Conservation (phyloP, 2,888 invertebrate genomes). For the Microchrysa polita region DNA sequence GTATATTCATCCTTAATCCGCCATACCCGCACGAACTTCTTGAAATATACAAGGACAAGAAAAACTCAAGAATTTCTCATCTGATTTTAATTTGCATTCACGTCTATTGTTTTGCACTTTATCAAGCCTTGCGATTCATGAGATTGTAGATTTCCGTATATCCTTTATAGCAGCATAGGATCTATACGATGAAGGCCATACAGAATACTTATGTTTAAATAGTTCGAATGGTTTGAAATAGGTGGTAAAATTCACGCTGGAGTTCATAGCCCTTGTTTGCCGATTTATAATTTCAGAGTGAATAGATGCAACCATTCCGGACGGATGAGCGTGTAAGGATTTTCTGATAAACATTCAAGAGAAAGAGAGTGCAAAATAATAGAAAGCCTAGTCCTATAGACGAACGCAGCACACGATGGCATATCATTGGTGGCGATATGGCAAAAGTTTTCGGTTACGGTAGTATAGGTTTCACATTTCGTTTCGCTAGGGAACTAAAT, state of each 20-base stretch:
- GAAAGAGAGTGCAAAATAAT: conserved; percentile 45
- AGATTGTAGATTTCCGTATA: conserved; percentile 20
- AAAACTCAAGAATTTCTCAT: conserved; percentile 44
- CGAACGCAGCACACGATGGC: no score
- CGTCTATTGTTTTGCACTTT: conserved; percentile 48
- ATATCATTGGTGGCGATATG: conserved; percentile 29
- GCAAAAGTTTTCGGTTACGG: conserved; percentile 42
- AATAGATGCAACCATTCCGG: conserved; percentile 15
- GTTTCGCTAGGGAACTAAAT: conserved; percentile 1
- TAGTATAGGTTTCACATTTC: conserved; percentile 26
- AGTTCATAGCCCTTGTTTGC: conserved; percentile 3
- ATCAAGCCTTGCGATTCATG: conserved; percentile 42
- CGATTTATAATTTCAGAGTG: neutral
- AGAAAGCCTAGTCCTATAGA: conserved; percentile 49
- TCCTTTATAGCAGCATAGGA: no score
- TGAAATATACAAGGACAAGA: conserved; percentile 21
- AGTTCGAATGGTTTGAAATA: conserved; percentile 19
- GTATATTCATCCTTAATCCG: neutral
- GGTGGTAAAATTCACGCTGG: neutral
- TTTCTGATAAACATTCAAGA: conserved; percentile 46
- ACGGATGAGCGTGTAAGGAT: conserved; percentile 25
- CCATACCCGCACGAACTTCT: conserved; percentile 1
- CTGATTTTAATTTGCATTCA: conserved; percentile 50
- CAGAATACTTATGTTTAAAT: conserved; percentile 30
- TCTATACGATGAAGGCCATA: conserved; percentile 10